Percentiles rank a stretch among this genome's conserved stretches.
phyloP scores from a whole-genome alignment of 2,888 invertebrate species.

The Apocheima hispidaria region DNA sequence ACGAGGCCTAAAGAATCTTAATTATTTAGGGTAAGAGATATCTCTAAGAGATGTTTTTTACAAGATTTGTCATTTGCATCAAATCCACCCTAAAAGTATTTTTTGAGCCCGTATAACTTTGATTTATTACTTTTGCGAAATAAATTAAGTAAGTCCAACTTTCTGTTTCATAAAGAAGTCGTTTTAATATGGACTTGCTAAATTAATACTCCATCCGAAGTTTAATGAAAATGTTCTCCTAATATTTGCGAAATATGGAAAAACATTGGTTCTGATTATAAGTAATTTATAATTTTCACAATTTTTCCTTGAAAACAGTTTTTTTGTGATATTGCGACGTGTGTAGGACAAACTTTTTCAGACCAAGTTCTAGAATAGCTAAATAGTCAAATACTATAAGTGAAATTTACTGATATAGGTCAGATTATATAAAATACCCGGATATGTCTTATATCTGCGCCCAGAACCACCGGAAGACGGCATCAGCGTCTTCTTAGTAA shows the following conservation, averaged over 20 bases:
- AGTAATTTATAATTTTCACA: background rate
- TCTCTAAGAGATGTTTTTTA: conserved; percentile 3
- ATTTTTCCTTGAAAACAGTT: background rate
- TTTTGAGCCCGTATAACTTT: conserved; percentile 39
- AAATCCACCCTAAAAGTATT: conserved; percentile 38
- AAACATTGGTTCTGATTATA: conserved; percentile 5
- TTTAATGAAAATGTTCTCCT: conserved; percentile 27
- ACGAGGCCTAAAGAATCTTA: background rate
- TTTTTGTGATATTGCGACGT: background rate
- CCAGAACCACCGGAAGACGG: no score
- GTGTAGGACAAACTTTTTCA: background rate
- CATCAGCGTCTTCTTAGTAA: no score
- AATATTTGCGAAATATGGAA: conserved; percentile 14
- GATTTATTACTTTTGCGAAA: conserved; percentile 36
- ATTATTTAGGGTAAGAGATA: background rate
- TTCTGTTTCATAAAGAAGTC: conserved; percentile 32
- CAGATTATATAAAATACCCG: background rate
- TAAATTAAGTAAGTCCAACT: conserved; percentile 36
- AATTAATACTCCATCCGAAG: conserved; percentile 35
- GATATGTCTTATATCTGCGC: no score
- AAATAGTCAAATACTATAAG: no score
- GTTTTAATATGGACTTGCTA: conserved; percentile 29
- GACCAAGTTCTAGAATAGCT: background rate
- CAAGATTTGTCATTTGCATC: conserved; percentile 19
- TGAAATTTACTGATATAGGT: background rate